Base-by-base conservation (phyloP, 1,140 invertebrate species). In the Bombus waltoni region DNA sequence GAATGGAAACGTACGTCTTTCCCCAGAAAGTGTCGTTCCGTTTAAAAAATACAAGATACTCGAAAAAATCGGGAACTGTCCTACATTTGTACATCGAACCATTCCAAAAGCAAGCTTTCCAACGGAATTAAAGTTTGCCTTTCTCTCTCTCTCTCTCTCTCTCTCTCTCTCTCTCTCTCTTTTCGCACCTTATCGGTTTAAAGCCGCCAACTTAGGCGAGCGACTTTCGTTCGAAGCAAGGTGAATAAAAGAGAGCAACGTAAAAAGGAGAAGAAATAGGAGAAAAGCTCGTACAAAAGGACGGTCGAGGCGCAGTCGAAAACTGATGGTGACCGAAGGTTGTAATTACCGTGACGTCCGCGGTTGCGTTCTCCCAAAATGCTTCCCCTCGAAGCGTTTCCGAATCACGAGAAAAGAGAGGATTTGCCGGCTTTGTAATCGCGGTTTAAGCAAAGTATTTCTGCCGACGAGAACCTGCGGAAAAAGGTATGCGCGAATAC, bases 361-460 rank as follows among this genome's bases (percentile, higher is more conserved):
- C 72, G 85, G 70, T 59, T 65, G 42, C 75, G 57, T 70, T 83
- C 73, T 42, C 28, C 83, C 57, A 73, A 74, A 89, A 87, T 88
- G 86, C 85, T 89, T 88, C 84, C 83, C 77, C 81, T 79, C 81
- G 79, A 85, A 87, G 86, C 83, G 85, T 84, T 90, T 75, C 47
- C 86, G 86, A 88, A 87, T 79, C 81, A 73, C 62, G 57, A 79
- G 72, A 90, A 81, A 91, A 90, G 88, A 90, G 89, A 90, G 90
- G 90, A 92, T 92, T 92, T 73, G 79, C 66, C 81, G 83, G 72
- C 86, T 89, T 91, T 90, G 74, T 66, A 83, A 90, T 87, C 87
- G 76, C 79, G 82, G 86, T 88, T 90, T 84, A 83, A 91, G 88
- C 91, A 89, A 90, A 86, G 74, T 79, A 57, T 66, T 73, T 15